phyloP scores from a whole-genome alignment of 2,113 vertebrate genomes.

The Grantiella picta region DNA sequence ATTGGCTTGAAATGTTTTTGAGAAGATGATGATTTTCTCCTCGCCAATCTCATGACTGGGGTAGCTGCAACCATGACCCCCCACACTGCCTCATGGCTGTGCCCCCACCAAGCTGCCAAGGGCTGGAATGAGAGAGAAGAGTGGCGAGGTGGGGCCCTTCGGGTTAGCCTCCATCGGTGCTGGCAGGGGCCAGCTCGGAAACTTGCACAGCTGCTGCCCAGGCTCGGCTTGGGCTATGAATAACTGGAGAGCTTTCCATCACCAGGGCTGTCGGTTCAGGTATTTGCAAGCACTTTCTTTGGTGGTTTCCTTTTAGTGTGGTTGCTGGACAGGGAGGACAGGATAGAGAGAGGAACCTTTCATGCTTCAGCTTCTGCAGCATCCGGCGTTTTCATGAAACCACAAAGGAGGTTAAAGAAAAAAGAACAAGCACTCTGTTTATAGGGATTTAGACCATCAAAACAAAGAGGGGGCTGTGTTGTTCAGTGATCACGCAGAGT shows the following conservation, averaged over 20 bases:
- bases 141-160: not conserved
- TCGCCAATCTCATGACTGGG: not conserved
- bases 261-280: constrained; percentile 13
- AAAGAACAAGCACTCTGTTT: constrained; percentile 61
- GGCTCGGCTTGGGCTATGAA: not conserved
- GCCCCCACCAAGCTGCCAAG: not conserved
- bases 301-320: constrained; percentile 56
- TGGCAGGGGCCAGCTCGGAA: constrained; percentile 1
- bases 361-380: constrained; percentile 46
- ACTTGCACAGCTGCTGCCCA: constrained; percentile 6
- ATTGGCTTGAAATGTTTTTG: constrained; percentile 15
- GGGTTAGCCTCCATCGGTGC: fast-evolving
- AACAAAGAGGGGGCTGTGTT: constrained; percentile 52
- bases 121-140: not conserved
- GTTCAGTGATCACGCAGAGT: not conserved
- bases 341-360: constrained; percentile 61
- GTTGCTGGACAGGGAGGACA: constrained; percentile 39
- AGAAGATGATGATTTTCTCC: not conserved
- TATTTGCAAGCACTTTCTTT: constrained; percentile 58
- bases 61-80: not conserved
- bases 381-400: constrained; percentile 61
- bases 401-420: constrained; percentile 52
- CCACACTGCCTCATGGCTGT: not conserved
- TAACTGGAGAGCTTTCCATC: constrained; percentile 54
- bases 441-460: constrained; percentile 22